A percentile compares a stretch with the other conserved stretches of the same genome.
These are phyloP conservation scores for Siniperca chuatsi DNA, from an alignment of 2,113 vertebrate species.

Conservation along the genomic window DNA sequence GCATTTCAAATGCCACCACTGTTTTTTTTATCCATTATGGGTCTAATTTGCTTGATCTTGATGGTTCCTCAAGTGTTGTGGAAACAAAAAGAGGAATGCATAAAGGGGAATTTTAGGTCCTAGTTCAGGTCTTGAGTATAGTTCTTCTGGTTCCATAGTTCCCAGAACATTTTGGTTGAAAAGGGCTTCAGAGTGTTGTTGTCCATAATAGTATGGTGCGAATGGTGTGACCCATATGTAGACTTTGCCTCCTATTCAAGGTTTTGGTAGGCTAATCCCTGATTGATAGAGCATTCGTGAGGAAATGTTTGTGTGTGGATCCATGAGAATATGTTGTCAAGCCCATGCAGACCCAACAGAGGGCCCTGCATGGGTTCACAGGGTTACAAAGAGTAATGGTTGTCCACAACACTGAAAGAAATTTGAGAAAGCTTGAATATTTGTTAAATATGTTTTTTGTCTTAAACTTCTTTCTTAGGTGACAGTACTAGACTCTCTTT, in stretches of 20 bases:
- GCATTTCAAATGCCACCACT: neutral
- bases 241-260: neutral
- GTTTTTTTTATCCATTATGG: neutral
- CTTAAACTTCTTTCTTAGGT: neutral
- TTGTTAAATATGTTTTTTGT: neutral
- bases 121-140: neutral
- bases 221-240: neutral
- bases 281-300: neutral
- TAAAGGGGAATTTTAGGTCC: neutral
- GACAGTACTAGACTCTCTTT: conserved; percentile 16
- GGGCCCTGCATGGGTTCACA: neutral
- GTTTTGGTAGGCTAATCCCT: neutral
- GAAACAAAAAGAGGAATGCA: neutral
- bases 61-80: neutral
- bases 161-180: neutral
- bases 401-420: too few relatives aligned
- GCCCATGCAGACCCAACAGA: neutral
- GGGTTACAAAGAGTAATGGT: neutral
- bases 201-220: neutral
- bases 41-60: neutral
- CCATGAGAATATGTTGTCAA: neutral
- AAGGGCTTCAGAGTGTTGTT: neutral
- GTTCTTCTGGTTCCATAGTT: neutral
- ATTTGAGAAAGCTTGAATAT: neutral
- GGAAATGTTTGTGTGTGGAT: too few relatives aligned